Conservation (phyloP, 2,113 vertebrate genomes). For the Motacilla alba region DNA sequence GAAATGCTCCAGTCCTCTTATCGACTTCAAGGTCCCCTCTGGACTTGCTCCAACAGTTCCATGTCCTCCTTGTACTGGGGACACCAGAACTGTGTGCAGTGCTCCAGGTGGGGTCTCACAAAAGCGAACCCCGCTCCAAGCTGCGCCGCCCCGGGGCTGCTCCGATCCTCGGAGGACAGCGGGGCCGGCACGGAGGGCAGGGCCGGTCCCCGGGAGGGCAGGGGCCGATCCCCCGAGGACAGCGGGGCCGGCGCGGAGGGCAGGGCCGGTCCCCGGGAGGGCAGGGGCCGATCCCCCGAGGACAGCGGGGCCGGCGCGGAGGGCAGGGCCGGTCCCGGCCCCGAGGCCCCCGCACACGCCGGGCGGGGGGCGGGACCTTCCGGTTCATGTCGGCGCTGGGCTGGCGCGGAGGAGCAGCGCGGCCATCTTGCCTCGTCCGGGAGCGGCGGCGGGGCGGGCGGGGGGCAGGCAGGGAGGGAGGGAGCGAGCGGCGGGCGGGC, state of each 20-base stretch:
- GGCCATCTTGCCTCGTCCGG: conserved; percentile 90
- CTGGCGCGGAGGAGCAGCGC: conserved; percentile 73
- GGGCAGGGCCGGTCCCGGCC: not conserved
- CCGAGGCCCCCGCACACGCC: not conserved
- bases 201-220: not conserved
- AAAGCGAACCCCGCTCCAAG: not conserved
- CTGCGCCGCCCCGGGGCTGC: not conserved
- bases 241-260: not conserved
- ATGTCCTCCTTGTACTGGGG: not conserved
- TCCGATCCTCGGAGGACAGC: no score
- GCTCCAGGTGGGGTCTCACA: not conserved
- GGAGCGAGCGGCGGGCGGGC: not conserved
- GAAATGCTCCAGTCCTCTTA: not conserved
- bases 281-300: not conserved
- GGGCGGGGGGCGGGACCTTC: conserved; percentile 68
- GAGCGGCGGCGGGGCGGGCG: conserved; percentile 9
- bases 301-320: not conserved
- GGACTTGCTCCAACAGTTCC: not conserved
- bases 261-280: not conserved
- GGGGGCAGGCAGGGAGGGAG: not conserved
- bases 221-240: not conserved
- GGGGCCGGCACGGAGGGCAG: not conserved
- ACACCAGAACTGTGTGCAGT: not conserved
- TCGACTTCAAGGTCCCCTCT: not conserved
- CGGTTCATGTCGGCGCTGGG: conserved; percentile 74